Evolutionary conservation across 1,140 invertebrate species (phyloP).

Genomic region (Pentalonia nigronervosa): DNA sequence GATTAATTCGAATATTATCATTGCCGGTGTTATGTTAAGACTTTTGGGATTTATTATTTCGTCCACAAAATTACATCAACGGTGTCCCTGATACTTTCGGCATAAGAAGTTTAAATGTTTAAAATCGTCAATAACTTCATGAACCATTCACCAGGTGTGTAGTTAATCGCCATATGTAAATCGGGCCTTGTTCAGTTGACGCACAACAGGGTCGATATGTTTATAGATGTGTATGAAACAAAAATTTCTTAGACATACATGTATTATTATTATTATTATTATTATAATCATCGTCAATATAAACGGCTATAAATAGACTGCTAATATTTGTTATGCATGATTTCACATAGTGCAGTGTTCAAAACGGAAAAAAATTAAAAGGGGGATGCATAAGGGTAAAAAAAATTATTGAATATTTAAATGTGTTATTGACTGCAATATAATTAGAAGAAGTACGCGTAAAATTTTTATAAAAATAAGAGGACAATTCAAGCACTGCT

Average conservation of each 20-base stretch:
- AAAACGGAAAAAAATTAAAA: too few relatives aligned
- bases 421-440: too few relatives aligned
- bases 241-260: not conserved
- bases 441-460: too few relatives aligned
- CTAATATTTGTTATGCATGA: not conserved
- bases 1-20: not conserved
- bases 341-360: too few relatives aligned
- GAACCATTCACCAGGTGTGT: not conserved
- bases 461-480: too few relatives aligned
- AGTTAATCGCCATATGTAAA: not conserved
- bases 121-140: conserved; percentile 1
- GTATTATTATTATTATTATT: too few relatives aligned
- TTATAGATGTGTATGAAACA: not conserved
- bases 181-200: not conserved
- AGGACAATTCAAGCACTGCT: too few relatives aligned
- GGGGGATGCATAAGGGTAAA: too few relatives aligned
- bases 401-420: too few relatives aligned
- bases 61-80: not conserved
- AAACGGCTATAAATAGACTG: not conserved
- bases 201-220: not conserved
- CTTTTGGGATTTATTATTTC: not conserved
- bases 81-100: not conserved
- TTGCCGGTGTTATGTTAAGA: not conserved
- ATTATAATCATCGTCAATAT: too few relatives aligned
- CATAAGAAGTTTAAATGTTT: not conserved